phyloP scores from a whole-genome alignment of 2,797 vertebrate species.

The Dermochelys coriacea region DNA sequence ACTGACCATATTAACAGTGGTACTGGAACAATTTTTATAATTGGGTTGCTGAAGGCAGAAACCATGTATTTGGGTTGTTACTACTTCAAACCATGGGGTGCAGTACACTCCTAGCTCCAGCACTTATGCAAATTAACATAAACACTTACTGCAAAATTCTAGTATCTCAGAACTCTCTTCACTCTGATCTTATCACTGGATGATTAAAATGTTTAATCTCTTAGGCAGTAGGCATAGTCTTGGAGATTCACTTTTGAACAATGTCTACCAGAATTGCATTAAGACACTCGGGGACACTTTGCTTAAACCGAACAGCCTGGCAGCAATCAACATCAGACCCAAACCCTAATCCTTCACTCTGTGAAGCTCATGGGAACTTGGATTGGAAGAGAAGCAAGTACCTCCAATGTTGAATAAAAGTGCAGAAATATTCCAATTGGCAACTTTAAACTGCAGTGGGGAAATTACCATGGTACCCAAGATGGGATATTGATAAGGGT shows the following conservation, averaged over 20 bases:
- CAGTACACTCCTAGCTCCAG: too few relatives aligned
- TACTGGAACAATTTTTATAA: too few relatives aligned
- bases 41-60: too few relatives aligned
- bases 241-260: background rate
- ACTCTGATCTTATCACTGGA: background rate
- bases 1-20: background rate
- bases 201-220: background rate
- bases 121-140: too few relatives aligned
- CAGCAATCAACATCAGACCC: fast-evolving
- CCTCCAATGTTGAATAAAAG: background rate
- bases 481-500: background rate
- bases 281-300: background rate
- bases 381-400: background rate
- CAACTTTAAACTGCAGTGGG: background rate
- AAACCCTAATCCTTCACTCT: background rate
- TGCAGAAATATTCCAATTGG: background rate
- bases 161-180: fast-evolving
- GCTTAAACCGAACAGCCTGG: background rate
- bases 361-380: background rate
- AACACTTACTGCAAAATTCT: fast-evolving
- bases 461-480: background rate
- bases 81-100: too few relatives aligned
- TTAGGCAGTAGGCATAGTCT: background rate
- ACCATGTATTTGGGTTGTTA: too few relatives aligned
- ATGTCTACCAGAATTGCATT: background rate